Percentiles rank a stretch among this genome's conserved stretches.
Evolutionary conservation across 2,113 vertebrate species (phyloP).

Genomic region (Addax nasomaculatus): DNA sequence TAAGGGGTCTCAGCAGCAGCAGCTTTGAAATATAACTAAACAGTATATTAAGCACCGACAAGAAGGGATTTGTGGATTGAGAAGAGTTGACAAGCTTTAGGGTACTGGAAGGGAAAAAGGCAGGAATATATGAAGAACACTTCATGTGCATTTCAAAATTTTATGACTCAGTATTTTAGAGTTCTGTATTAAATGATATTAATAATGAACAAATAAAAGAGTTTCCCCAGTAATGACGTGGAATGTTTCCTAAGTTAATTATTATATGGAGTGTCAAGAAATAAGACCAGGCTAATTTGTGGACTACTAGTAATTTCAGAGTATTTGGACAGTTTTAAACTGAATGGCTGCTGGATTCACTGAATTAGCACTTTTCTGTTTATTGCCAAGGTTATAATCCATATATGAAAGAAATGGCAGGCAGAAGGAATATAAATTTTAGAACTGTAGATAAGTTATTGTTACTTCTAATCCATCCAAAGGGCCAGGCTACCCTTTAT

Average conservation of each 20-base stretch:
- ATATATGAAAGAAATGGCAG: not conserved
- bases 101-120: not conserved
- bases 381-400: not conserved
- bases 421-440: not conserved
- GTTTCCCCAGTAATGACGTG: not conserved
- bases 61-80: not conserved
- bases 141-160: slow-evolving; percentile 5
- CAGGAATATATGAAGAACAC: not conserved
- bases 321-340: not conserved
- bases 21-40: not conserved
- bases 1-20: not conserved
- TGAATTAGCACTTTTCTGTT: not conserved
- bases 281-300: not conserved
- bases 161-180: not conserved
- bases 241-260: not conserved
- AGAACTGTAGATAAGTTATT: not conserved
- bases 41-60: not conserved
- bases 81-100: not conserved
- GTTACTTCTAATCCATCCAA: not conserved
- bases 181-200: not conserved
- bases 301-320: not conserved
- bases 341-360: not conserved
- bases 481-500: not conserved
- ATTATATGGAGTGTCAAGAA: not conserved
- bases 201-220: not conserved